Percentiles rank a stretch among this genome's conserved stretches.
phyloP scores from a whole-genome alignment of 2,888 invertebrate species.

The Matsumyia berberina region DNA sequence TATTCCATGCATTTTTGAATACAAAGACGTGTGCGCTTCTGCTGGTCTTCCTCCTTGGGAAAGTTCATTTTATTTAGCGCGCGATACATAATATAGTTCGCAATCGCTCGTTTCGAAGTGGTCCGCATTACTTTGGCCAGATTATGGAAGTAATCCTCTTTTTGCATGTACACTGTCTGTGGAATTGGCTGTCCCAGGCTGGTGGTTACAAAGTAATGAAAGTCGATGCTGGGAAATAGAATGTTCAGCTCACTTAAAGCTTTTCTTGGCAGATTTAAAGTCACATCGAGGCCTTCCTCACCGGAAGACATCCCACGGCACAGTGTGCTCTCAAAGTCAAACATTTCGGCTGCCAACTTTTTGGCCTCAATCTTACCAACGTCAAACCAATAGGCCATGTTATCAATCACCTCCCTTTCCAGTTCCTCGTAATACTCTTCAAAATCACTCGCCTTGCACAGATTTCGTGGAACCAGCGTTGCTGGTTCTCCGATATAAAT shows the following conservation, averaged over 20 bases:
- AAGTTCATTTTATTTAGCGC: slow-evolving; percentile 79
- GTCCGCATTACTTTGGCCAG: slow-evolving; percentile 78
- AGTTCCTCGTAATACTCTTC: slow-evolving; percentile 74
- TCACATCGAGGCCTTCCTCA: background rate
- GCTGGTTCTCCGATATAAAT: slow-evolving; percentile 78
- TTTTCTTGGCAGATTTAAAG: slow-evolving; percentile 50
- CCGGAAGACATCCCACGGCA: slow-evolving; percentile 77
- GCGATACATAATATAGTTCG: slow-evolving; percentile 81
- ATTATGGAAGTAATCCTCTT: slow-evolving; percentile 78
- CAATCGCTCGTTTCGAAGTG: slow-evolving; percentile 78
- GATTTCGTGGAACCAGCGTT: slow-evolving; percentile 58
- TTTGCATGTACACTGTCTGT: slow-evolving; percentile 78
- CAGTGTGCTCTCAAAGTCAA: slow-evolving; percentile 80
- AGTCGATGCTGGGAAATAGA: slow-evolving; percentile 79
- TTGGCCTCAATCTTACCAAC: slow-evolving; percentile 76
- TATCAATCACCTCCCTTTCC: slow-evolving; percentile 77
- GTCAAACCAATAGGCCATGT: slow-evolving; percentile 80
- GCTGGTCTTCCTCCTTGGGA: slow-evolving; percentile 56
- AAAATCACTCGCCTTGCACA: slow-evolving; percentile 76
- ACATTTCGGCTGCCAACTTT: slow-evolving; percentile 78
- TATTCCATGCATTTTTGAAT: slow-evolving; percentile 77
- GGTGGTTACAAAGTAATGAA: slow-evolving; percentile 78
- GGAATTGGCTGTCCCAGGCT: slow-evolving; percentile 78
- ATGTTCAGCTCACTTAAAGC: slow-evolving; percentile 77
- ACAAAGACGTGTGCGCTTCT: slow-evolving; percentile 77